A percentile compares a stretch with the other conserved stretches of the same genome.
Conservation (phyloP, 2,113 vertebrate genomes). For the Melospiza melodia region DNA sequence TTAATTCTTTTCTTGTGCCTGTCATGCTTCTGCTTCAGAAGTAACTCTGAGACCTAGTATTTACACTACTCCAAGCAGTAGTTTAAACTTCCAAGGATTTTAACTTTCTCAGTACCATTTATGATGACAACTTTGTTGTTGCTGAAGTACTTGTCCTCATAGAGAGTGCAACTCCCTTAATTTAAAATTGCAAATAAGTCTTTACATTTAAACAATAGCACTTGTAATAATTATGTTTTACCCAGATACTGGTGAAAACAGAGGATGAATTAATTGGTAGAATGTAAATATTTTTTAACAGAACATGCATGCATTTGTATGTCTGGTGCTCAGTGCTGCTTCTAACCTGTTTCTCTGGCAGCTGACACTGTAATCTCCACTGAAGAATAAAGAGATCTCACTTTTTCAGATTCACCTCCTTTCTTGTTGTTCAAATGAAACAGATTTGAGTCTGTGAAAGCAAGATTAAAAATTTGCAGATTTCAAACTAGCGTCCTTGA, state of each 20-base stretch:
- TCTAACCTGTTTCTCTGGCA: neutral
- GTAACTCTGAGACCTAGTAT: neutral
- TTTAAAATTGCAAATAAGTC: neutral
- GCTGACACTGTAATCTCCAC: neutral
- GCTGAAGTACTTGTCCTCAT: neutral
- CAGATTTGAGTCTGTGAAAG: neutral
- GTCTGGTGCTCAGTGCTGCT: neutral
- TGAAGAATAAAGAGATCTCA: neutral
- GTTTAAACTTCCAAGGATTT: neutral
- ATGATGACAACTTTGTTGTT: neutral
- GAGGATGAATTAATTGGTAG: accelerated
- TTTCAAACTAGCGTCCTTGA: neutral
- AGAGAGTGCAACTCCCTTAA: neutral
- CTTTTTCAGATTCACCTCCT: neutral
- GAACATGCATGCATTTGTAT: neutral
- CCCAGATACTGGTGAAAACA: neutral
- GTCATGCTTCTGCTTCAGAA: neutral
- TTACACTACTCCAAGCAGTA: neutral
- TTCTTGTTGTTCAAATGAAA: neutral
- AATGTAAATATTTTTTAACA: neutral
- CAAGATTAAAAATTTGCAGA: neutral
- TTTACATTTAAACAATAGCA: neutral
- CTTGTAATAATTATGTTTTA: neutral
- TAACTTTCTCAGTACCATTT: neutral
- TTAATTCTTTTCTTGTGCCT: neutral